Evolutionary conservation across 2,888 invertebrate species (phyloP), one percentile per base, ranked within the genome.

Genomic region (Agrochola macilenta): DNA sequence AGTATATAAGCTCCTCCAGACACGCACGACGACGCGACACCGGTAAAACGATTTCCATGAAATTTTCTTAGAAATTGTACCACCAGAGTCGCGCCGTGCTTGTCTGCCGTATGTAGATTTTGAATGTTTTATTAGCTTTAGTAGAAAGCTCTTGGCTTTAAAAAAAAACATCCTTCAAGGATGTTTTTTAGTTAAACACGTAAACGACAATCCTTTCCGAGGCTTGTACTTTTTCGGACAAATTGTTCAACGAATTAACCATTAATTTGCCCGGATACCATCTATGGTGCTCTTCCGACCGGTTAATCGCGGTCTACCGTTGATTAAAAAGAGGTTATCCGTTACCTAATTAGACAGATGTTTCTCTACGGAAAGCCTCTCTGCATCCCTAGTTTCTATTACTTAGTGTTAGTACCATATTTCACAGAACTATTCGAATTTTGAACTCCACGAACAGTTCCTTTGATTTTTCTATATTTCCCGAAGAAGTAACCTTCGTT

Each of bases 131-230:
- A 46, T 69, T 58, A 64, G 43, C 43, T 7, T 58, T 52, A 0
- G 20, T 35, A 69, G 9, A 74, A 17, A 63, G 54, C 11, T 74
- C 1, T 26, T 57, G 14, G 46, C 23, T 60, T 46, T 11, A 54
- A 43, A 52, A 78, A 57, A 39, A 35, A 5, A n/a, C 65, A 57
- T 79, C 65, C 43, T 79, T 26, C 11, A 54, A 65, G 79, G 69
- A 71, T 83, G 46, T 83, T 68, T 68, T n/a, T 35, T 65, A 71
- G 46, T 26, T 60, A 30, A 82, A 54, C 20, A 70, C 20, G 46
- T 43, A 54, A 66, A 58, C 54, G 17, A 30, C 7, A 26, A 26
- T 35, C 35, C 23, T 69, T 68, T 35, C 52, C 57, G 5, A 26
- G 26, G 23, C 3, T 46, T n/a, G 9, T 78, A 74, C 17, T 39